Percentiles rank a stretch among this genome's conserved stretches.
phyloP scores from a whole-genome alignment of 2,797 vertebrate species.

The Cheracebus regulus region DNA sequence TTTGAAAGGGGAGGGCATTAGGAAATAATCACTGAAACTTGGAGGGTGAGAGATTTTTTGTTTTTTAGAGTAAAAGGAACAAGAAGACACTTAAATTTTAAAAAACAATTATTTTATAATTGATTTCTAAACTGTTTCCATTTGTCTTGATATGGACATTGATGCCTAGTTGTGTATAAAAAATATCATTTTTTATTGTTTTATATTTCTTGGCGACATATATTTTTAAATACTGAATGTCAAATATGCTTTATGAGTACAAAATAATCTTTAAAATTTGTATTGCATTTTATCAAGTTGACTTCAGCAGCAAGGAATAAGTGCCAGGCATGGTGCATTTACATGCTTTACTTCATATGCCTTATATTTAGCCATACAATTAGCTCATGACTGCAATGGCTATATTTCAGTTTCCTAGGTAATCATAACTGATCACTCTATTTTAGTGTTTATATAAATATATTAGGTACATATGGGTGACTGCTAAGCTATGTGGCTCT shows the following conservation, averaged over 20 bases:
- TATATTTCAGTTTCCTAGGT: neutral
- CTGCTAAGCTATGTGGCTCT: neutral
- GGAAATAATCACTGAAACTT: neutral
- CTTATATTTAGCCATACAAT: neutral
- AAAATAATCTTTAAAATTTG: neutral
- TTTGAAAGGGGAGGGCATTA: neutral
- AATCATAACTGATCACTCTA: neutral
- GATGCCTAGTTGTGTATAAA: neutral
- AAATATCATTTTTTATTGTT: neutral
- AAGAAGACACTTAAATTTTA: neutral
- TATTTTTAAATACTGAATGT: neutral
- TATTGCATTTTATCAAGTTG: neutral
- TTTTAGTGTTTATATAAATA: neutral
- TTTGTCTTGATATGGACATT: neutral
- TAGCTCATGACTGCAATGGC: neutral
- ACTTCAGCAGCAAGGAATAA: neutral
- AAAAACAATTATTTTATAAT: neutral
- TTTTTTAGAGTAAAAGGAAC: neutral
- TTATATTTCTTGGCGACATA: neutral
- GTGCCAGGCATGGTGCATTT: neutral
- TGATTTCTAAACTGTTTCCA: neutral
- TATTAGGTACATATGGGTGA: neutral
- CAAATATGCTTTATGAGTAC: neutral
- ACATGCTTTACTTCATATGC: neutral
- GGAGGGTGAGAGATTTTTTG: neutral